Percentiles rank a stretch among this genome's conserved stretches.
Conservation (phyloP, 2,888 invertebrate genomes). For the Noctua pronuba region DNA sequence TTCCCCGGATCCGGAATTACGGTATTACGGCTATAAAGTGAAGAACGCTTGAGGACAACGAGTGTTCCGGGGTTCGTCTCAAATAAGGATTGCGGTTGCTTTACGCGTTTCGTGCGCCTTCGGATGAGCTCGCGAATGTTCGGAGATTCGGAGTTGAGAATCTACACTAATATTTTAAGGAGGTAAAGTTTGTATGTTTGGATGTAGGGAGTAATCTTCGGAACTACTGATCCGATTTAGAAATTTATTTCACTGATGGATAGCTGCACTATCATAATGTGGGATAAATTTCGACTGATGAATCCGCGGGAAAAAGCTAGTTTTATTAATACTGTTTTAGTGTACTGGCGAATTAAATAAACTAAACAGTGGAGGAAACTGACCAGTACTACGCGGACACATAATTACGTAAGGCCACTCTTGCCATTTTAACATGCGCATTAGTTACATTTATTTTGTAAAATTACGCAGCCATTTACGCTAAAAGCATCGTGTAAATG, state of each 20-base stretch:
- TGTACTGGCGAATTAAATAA: neutral
- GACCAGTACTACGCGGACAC: neutral
- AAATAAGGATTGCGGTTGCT: slow-evolving; percentile 43
- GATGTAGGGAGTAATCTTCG: neutral
- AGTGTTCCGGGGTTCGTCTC: slow-evolving; percentile 50
- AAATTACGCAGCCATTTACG: neutral
- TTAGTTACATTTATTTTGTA: neutral
- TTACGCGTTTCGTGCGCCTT: slow-evolving; percentile 7
- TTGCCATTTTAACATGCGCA: neutral
- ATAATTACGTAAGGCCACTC: neutral
- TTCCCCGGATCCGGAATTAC: slow-evolving; percentile 61
- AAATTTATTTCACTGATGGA: neutral
- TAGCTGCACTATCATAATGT: neutral
- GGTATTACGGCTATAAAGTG: slow-evolving; percentile 60
- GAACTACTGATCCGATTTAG: neutral
- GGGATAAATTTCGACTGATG: neutral
- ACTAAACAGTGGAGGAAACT: too few species aligned
- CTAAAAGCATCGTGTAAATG: neutral
- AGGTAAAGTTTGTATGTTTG: neutral
- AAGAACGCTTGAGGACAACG: slow-evolving; percentile 61
- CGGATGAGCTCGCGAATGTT: neutral
- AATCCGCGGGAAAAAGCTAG: neutral
- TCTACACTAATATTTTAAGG: neutral
- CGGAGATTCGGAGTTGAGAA: neutral
- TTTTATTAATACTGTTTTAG: neutral